Conservation (phyloP, 1,140 invertebrate genomes). For the Rhopalosiphum maidis region DNA sequence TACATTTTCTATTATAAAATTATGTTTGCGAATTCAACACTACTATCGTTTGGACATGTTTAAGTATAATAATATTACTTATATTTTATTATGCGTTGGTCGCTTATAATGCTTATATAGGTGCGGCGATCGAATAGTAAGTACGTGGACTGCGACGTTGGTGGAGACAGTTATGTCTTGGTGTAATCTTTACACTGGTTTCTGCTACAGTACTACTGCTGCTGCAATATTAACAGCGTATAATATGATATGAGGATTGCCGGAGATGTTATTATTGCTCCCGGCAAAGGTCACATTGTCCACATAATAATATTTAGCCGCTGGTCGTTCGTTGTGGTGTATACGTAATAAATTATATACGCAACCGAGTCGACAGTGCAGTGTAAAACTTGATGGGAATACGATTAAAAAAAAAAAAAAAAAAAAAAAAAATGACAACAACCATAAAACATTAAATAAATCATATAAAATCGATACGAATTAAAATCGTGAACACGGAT, state of each 20-base stretch:
- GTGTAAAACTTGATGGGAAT: background rate
- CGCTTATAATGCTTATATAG: background rate
- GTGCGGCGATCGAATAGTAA: background rate
- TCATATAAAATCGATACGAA: slow-evolving; percentile 7
- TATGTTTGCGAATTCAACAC: background rate
- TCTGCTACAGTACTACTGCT: background rate
- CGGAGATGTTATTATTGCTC: slow-evolving; percentile 16
- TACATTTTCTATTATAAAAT: background rate
- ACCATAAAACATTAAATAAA: background rate
- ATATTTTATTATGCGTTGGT: background rate
- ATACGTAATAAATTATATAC: background rate
- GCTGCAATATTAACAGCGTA: background rate
- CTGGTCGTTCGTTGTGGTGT: background rate
- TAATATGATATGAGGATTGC: background rate
- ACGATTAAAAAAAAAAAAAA: background rate
- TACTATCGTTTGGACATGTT: no score
- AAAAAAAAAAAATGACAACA: background rate
- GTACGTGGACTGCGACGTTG: background rate
- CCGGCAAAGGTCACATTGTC: background rate
- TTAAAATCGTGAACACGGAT: slow-evolving; percentile 1
- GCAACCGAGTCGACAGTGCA: background rate
- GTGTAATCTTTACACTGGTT: background rate
- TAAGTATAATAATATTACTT: no score
- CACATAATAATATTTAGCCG: background rate
- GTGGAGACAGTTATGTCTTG: background rate